Evolutionary conservation across 2,888 invertebrate species (phyloP).

Genomic region (Xestia sexstrigata): DNA sequence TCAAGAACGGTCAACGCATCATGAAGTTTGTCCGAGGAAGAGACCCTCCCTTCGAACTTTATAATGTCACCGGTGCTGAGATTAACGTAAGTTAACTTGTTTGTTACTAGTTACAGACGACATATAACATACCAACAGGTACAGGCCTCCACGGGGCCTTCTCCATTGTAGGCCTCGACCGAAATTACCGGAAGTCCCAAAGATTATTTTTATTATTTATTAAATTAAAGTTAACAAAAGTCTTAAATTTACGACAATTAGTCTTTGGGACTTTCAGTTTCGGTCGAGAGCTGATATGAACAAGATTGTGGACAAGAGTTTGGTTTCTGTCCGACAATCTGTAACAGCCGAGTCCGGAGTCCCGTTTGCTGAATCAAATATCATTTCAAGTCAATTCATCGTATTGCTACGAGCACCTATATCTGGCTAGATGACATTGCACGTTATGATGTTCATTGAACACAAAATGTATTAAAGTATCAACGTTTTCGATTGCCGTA

Average conservation of each 20-base stretch:
- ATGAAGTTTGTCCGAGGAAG: slow-evolving; percentile 95
- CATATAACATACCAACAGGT: background rate
- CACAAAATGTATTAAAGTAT: background rate
- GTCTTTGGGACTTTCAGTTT: too few relatives aligned
- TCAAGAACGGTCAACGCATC: slow-evolving; percentile 91
- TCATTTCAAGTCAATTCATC: background rate
- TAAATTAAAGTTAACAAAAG: too few relatives aligned
- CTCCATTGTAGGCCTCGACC: background rate
- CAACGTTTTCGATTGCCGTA: background rate
- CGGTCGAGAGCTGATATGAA: too few relatives aligned
- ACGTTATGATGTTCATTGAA: background rate
- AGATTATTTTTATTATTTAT: too few relatives aligned
- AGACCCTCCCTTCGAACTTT: slow-evolving; percentile 93
- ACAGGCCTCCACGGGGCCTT: background rate
- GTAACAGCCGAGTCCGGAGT: too few relatives aligned
- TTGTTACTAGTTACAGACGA: background rate
- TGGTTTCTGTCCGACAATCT: too few relatives aligned
- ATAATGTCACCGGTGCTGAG: slow-evolving; percentile 92
- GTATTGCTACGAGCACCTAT: background rate
- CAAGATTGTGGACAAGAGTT: too few relatives aligned
- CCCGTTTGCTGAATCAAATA: background rate
- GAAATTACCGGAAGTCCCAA: too few relatives aligned
- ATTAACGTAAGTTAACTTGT: slow-evolving; percentile 68
- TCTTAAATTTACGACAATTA: too few relatives aligned
- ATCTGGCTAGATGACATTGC: background rate